Evolutionary conservation across 2,113 vertebrate species (phyloP).

Genomic region (Crotophaga sulcirostris): DNA sequence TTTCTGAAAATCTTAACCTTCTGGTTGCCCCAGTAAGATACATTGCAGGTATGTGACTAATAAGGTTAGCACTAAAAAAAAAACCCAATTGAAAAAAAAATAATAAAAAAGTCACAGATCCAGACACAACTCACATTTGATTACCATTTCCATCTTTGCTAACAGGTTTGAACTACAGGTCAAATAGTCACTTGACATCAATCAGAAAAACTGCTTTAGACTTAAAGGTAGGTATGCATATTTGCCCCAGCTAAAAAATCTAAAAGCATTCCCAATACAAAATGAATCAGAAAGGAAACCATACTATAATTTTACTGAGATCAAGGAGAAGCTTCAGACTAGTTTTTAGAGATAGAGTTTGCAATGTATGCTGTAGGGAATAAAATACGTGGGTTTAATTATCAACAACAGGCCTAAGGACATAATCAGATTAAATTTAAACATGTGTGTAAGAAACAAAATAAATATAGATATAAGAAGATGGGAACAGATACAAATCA

Average conservation of each 20-base stretch:
- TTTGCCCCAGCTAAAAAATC: neutral
- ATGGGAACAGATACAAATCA: conserved; percentile 57
- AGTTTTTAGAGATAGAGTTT: conserved; percentile 54
- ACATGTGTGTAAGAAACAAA: conserved; percentile 64
- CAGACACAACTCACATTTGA: neutral
- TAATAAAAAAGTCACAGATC: neutral
- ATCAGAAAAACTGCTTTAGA: neutral
- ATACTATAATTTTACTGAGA: conserved; percentile 39
- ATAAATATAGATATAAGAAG: conserved; percentile 74
- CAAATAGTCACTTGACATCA: conserved; percentile 1
- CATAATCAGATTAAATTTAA: conserved; percentile 70
- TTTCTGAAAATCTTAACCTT: neutral
- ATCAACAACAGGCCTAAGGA: conserved; percentile 72
- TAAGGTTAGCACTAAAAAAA: neutral
- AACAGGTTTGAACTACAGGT: neutral
- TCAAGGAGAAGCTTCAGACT: conserved; percentile 41
- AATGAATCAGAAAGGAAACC: conserved; percentile 5
- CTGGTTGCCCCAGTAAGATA: neutral
- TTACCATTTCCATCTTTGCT: neutral
- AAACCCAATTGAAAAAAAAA: neutral
- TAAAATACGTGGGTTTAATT: conserved; percentile 70
- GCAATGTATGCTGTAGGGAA: conserved; percentile 56
- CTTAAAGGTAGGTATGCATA: neutral
- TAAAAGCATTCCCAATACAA: neutral
- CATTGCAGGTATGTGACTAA: neutral